Conservation (phyloP, 2,888 invertebrate genomes). For the Tiliacea citrago region DNA sequence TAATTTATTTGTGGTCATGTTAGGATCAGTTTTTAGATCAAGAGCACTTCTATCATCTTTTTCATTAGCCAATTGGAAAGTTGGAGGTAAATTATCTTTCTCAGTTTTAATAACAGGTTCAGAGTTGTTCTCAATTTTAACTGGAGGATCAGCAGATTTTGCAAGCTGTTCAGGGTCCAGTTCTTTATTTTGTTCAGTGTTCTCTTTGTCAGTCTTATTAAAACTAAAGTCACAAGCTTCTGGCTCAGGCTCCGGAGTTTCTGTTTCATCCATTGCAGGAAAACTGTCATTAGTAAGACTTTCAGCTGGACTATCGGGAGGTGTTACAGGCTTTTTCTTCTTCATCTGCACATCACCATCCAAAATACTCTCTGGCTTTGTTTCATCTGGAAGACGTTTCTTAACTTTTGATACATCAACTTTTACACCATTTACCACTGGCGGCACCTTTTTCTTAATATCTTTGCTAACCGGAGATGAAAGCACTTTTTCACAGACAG, state of each 20-base stretch:
- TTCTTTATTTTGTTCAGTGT: constrained; percentile 83
- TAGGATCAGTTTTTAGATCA: constrained; percentile 85
- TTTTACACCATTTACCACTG: constrained; percentile 83
- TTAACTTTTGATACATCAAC: constrained; percentile 90
- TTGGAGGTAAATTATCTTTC: constrained; percentile 81
- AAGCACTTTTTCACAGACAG: constrained; percentile 78
- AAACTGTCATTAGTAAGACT: constrained; percentile 96
- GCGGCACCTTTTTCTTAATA: constrained; percentile 82
- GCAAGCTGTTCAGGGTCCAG: constrained; percentile 75
- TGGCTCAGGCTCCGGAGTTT: constrained; percentile 88
- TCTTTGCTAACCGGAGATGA: constrained; percentile 86
- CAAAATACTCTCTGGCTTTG: constrained; percentile 91
- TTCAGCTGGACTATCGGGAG: constrained; percentile 94
- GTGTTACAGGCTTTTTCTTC: constrained; percentile 88
- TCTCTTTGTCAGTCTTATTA: constrained; percentile 86
- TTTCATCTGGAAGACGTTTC: constrained; percentile 90
- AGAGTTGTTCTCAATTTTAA: constrained; percentile 79
- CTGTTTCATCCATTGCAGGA: constrained; percentile 94
- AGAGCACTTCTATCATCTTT: constrained; percentile 84
- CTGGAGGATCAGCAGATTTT: constrained; percentile 81
- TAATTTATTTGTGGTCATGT: constrained; percentile 70
- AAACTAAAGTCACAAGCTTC: constrained; percentile 89
- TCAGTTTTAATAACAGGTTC: constrained; percentile 83
- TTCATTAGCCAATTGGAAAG: constrained; percentile 79
- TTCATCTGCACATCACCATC: constrained; percentile 91